phyloP scores from a whole-genome alignment of 2,113 vertebrate genomes.

The Lontra canadensis region DNA sequence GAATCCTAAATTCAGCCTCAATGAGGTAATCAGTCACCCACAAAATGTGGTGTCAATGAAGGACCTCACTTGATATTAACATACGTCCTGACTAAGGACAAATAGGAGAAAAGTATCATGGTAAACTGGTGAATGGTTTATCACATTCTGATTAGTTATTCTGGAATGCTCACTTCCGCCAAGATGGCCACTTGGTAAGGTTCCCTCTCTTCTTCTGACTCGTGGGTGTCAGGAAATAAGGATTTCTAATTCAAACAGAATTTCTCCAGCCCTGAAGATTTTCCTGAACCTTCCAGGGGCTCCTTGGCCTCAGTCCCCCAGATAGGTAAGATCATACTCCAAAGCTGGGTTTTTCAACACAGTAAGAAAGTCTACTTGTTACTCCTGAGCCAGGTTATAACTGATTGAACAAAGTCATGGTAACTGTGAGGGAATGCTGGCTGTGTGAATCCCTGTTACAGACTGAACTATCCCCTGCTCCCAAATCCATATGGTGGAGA shows the following conservation, averaged over 20 bases:
- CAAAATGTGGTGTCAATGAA: slow-evolving; percentile 27
- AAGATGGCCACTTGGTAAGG: background rate
- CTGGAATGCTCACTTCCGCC: background rate
- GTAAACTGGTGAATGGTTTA: background rate
- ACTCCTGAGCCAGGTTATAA: background rate
- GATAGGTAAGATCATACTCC: background rate
- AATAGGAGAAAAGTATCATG: background rate
- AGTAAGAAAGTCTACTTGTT: background rate
- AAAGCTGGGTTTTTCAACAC: background rate
- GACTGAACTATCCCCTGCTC: background rate
- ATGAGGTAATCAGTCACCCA: slow-evolving; percentile 47
- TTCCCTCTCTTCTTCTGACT: background rate
- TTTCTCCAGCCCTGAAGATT: background rate
- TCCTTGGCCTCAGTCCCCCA: background rate
- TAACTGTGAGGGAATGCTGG: background rate
- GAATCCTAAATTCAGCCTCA: background rate
- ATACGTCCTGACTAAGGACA: background rate
- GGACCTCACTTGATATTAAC: slow-evolving; percentile 29
- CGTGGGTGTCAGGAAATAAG: background rate
- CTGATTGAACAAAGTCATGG: background rate
- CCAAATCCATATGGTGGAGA: background rate
- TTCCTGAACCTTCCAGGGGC: background rate
- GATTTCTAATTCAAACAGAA: background rate
- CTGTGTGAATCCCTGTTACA: background rate
- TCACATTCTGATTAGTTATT: background rate